Percentiles rank a stretch among this genome's conserved stretches.
Conservation (phyloP, 2,888 invertebrate genomes). For the Slavum lentiscoides region DNA sequence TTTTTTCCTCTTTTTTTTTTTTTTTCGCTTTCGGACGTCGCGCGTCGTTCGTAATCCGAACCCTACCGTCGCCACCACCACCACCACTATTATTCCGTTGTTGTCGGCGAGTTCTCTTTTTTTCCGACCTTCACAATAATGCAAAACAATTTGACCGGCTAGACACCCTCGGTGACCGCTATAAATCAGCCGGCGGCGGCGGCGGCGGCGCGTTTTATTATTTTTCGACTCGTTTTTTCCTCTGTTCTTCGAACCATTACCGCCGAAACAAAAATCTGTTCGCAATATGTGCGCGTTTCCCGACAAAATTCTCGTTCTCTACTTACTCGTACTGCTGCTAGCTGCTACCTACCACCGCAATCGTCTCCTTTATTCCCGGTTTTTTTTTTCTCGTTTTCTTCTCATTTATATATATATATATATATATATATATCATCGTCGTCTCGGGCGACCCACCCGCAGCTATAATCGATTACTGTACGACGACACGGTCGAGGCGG, state of each 20-base stretch:
- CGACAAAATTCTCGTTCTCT: slow-evolving; percentile 14
- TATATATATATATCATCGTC: not conserved
- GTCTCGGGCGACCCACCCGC: not conserved
- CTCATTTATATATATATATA: not conserved
- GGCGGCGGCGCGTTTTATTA: slow-evolving; percentile 1
- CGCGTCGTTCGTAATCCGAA: slow-evolving; percentile 28
- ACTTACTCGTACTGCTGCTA: not conserved
- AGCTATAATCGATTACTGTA: too few relatives aligned
- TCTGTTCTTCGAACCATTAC: not conserved
- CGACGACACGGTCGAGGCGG: too few relatives aligned
- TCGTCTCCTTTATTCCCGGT: not conserved
- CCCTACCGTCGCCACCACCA: not conserved
- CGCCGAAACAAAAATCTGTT: slow-evolving; percentile 24
- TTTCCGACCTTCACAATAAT: not conserved
- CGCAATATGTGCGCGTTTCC: slow-evolving; percentile 43
- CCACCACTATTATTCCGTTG: too few relatives aligned
- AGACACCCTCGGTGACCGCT: slow-evolving; percentile 50
- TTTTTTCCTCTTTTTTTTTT: slow-evolving; percentile 7
- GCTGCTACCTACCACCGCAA: too few relatives aligned
- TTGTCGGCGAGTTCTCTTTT: not conserved
- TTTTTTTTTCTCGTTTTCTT: too few relatives aligned
- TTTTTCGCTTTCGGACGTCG: slow-evolving; percentile 12
- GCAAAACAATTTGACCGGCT: slow-evolving; percentile 39
- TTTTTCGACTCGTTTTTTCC: slow-evolving; percentile 35
- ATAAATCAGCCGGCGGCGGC: slow-evolving; percentile 30